Evolutionary conservation across 2,888 invertebrate species (phyloP), one percentile per base, ranked within the genome.

Genomic region (Icerya purchasi): DNA sequence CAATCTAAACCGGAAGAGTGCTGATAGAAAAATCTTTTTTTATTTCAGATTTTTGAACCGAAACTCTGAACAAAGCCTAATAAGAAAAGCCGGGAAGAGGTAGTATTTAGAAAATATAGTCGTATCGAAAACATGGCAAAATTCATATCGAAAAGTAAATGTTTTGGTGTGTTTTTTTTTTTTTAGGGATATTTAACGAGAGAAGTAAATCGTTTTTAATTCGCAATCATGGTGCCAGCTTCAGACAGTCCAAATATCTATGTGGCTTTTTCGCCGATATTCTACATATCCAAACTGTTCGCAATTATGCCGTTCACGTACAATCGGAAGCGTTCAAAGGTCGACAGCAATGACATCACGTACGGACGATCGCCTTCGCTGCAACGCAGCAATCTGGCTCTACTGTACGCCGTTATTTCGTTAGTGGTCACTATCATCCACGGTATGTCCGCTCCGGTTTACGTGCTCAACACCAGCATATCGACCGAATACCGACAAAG

Each of bases 271-370:
- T 49, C 57, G 2, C 50, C 22, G 1, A 60, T 64, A 1, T 63
- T 60, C 20, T 25, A 54, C 3, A 21, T 64, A 23, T 62, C 63
- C 2, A 58, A 61, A 20, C 19, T 62, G 19, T 63, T 64, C 23
- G 64, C 61, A 19, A 63, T 64, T 14, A 62, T 64, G 61, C 64
- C 64, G 0, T 22, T 62, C 36, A 5, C 8, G 5, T 20, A n/a
- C 54, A 8, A 10, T 22, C n/a, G 22, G 19, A 18, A 22, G 2
- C 19, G n/a, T 5, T 2, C 22, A 3, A 22, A 24, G n/a, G 54
- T 54, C 22, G 54, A 19, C 18, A 23, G 20, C 2, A 5, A 18
- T 22, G 54, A 5, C 14, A 36, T 8, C 36, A 50, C 25, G 19
- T 18, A 18, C 14, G 21, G 8, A 2, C 36, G 36, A 8, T 8